These are phyloP conservation scores for Poecilia picta DNA, from an alignment of 2,797 vertebrate genomes.

Conservation along the genomic window DNA sequence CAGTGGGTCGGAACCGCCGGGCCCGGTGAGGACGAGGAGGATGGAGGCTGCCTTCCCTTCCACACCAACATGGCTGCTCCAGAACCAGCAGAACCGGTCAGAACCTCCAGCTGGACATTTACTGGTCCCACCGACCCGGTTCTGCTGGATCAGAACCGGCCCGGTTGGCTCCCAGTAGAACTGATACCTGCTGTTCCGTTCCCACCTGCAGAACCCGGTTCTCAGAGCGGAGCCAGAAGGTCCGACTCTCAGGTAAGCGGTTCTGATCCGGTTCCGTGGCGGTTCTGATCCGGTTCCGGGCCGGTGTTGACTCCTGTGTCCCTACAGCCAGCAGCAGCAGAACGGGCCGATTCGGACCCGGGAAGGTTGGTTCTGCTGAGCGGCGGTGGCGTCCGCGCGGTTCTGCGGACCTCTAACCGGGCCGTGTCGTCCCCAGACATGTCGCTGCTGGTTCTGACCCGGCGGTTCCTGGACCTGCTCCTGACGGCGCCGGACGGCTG, in stretches of 20 bases:
- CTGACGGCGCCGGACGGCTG: constrained; percentile 80
- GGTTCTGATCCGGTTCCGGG: background rate
- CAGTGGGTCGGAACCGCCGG: constrained; percentile 16
- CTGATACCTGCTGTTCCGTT: background rate
- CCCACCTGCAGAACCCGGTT: background rate
- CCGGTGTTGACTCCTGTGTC: background rate
- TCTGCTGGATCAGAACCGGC: background rate
- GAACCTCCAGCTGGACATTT: background rate
- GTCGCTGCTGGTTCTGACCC: constrained; percentile 84
- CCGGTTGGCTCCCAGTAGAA: background rate
- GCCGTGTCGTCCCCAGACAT: constrained; percentile 67
- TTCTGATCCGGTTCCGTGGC: background rate
- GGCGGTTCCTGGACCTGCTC: constrained; percentile 88
- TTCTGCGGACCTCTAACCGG: background rate
- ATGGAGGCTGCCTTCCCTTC: background rate
- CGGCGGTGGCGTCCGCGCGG: background rate
- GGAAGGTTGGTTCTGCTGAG: background rate
- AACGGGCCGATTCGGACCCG: background rate
- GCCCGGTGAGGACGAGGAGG: background rate
- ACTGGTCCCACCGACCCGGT: background rate
- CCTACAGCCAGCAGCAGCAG: background rate
- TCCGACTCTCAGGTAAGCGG: background rate
- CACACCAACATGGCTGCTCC: background rate
- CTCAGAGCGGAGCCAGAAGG: accelerated
- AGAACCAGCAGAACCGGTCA: constrained; percentile 30